Evolutionary conservation across 2,888 invertebrate species (phyloP).

Genomic region (Hypercompe scribonia): DNA sequence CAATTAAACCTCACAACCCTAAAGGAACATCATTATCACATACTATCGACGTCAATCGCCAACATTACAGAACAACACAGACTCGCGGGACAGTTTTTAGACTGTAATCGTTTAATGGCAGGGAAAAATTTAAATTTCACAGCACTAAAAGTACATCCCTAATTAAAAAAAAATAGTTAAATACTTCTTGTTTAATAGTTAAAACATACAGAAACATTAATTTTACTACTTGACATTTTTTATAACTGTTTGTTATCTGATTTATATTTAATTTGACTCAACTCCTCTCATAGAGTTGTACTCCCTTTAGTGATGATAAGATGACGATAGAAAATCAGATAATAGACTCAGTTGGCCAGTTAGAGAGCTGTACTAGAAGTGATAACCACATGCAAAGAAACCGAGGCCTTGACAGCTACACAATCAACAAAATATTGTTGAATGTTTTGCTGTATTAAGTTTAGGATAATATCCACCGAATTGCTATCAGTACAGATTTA

Average conservation of each 20-base stretch:
- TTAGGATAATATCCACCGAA: background rate
- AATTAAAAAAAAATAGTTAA: background rate
- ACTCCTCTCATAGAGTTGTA: background rate
- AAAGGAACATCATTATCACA: too few relatives aligned
- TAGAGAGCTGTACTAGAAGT: background rate
- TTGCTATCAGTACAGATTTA: too few relatives aligned
- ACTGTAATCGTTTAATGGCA: background rate
- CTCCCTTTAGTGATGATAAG: background rate
- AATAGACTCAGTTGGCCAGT: background rate
- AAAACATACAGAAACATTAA: background rate
- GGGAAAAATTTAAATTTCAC: background rate
- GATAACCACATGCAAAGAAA: background rate
- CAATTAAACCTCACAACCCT: constrained; percentile 43
- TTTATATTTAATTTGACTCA: background rate
- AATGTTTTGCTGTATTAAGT: constrained; percentile 1
- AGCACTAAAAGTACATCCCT: background rate
- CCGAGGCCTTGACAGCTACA: background rate
- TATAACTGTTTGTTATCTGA: background rate
- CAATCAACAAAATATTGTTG: background rate
- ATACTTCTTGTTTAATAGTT: background rate
- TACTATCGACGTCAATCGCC: background rate
- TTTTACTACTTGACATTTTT: background rate
- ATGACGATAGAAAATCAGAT: background rate
- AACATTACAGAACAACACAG: background rate
- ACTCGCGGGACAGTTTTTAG: background rate